phyloP scores from a whole-genome alignment of 2,797 vertebrate species.

The Sebastolobus altivelis region DNA sequence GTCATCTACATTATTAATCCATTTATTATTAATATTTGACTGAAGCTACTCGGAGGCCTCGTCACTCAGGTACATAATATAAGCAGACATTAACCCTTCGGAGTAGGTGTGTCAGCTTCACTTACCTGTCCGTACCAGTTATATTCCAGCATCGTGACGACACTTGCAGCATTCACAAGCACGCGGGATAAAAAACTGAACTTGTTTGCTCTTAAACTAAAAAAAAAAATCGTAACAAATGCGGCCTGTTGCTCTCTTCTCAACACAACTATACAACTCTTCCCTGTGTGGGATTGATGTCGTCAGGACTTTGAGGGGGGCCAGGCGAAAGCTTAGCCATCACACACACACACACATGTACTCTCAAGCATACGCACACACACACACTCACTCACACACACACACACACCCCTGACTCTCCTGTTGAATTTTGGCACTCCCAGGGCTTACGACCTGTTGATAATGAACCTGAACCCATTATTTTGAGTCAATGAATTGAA shows the following conservation, averaged over 20 bases:
- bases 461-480: conserved; percentile 99
- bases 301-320: conserved; percentile 79
- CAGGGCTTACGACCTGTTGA: conserved; percentile 98
- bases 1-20: not conserved
- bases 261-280: conserved; percentile 76
- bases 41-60: not conserved
- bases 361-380: conserved; percentile 44
- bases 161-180: conserved; percentile 43
- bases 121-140: conserved; percentile 98
- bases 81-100: not conserved
- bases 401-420: conserved; percentile 66
- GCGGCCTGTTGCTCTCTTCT: conserved; percentile 74
- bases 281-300: conserved; percentile 80
- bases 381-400: conserved; percentile 37
- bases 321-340: conserved; percentile 83
- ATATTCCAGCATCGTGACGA: conserved; percentile 95
- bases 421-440: conserved; percentile 95
- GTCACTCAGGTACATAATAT: not conserved
- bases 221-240: conserved; percentile 9
- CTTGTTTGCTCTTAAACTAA: conserved; percentile 2
- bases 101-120: conserved; percentile 66
- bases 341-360: conserved; percentile 54
- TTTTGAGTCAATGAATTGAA: conserved; percentile 99
- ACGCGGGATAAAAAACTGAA: not conserved
- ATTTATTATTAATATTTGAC: not conserved